Evolutionary conservation across 2,797 vertebrate species (phyloP), one percentile per base, ranked within the genome.

Genomic region (Ctenopoma multispine): DNA sequence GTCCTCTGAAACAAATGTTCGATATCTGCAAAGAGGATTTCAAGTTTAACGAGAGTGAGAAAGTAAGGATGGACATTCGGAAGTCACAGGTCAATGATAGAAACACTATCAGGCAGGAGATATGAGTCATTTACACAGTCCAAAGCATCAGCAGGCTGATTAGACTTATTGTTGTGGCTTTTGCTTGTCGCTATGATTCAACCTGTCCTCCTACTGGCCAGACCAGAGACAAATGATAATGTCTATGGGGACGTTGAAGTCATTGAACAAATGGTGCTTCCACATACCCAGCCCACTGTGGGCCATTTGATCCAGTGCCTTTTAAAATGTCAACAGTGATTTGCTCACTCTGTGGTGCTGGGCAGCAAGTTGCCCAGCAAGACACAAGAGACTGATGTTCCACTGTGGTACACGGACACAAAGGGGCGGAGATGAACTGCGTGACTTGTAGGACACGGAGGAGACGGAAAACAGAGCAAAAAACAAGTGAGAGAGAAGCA

Each of bases 1-100:
- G 20, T 97, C 96, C 89, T 97, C 96, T 0, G 96, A 97, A 82
- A 97, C 95, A 80, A 97, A 97, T 2, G 96, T 96, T 64, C 94
- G 92, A 88, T 97, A 97, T 63, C 96, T 97, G 89, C 75, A 77
- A 65, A 78, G 63, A 76, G 29, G 40, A 71, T 31, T n/a, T 27
- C 4, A 18, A 58, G 46, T 79, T 75, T 41, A 71, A 53, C 27
- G 55, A 60, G 54, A 20, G 46, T 10, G 7, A 40, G 18, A 31
- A 13, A 64, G 21, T 31, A 48, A 69, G 48, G 38, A 44, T 5
- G 15, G 29, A 66, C 18, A 41, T 56, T 49, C 1, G 53, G 21
- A 72, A 63, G 34, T 24, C 59, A 57, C 49, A 53, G 64, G 24
- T 63, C 58, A 63, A 49, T 71, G 50, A 63, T 18, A 64, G 38